A percentile compares a stretch with the other conserved stretches of the same genome.
Conservation (phyloP, 92 coral and sea anemone species). For the Zoanthus sansibaricus region DNA sequence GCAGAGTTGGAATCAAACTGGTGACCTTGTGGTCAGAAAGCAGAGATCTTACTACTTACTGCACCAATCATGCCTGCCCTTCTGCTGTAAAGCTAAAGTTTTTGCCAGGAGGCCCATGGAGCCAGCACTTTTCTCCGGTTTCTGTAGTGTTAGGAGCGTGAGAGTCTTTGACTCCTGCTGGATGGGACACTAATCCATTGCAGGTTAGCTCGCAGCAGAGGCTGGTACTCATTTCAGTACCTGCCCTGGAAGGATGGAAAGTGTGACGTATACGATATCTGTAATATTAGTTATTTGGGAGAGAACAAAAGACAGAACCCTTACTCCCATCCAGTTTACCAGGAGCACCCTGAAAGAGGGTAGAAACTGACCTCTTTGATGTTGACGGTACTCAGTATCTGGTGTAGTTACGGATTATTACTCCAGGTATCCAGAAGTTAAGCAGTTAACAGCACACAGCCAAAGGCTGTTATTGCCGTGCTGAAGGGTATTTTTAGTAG, state of each 20-base stretch:
- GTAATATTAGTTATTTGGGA: background rate
- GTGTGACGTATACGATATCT: background rate
- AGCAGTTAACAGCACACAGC: constrained; percentile 17
- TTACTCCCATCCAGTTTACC: constrained; percentile 18
- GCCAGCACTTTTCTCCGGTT: too few relatives aligned
- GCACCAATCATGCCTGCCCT: too few relatives aligned
- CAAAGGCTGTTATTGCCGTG: constrained; percentile 40
- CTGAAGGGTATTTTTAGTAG: constrained; percentile 47
- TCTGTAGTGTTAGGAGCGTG: too few relatives aligned
- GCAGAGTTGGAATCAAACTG: too few relatives aligned
- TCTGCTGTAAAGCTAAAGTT: too few relatives aligned
- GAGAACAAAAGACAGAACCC: constrained; percentile 24
- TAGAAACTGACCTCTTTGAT: constrained; percentile 30
- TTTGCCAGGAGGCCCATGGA: too few relatives aligned
- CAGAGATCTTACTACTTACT: too few relatives aligned
- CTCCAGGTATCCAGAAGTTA: constrained; percentile 48
- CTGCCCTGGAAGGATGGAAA: background rate
- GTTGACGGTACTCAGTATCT: constrained; percentile 25
- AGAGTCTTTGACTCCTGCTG: too few relatives aligned
- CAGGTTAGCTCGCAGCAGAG: too few relatives aligned
- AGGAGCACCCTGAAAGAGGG: background rate
- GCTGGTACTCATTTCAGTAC: too few relatives aligned
- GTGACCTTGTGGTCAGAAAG: too few relatives aligned
- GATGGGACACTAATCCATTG: too few relatives aligned
- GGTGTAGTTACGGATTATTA: constrained; percentile 46